These are phyloP conservation scores for Brotula barbata DNA, from an alignment of 2,797 vertebrate genomes.

Conservation along the genomic window DNA sequence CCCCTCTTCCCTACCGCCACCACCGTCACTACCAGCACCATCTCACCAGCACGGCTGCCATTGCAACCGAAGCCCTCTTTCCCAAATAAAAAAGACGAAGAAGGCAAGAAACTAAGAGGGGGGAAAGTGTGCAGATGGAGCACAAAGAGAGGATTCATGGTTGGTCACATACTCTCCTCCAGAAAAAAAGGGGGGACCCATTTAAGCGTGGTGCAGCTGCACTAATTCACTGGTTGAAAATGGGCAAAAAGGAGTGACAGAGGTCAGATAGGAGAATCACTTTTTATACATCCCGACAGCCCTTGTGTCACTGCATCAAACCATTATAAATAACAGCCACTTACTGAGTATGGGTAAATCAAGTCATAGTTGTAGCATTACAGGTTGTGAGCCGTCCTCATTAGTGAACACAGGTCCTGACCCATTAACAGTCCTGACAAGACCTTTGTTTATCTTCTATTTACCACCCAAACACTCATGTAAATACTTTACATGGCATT, in stretches of 20 bases:
- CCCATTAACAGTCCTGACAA: neutral
- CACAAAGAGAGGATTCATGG: constrained; percentile 86
- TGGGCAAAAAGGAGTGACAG: constrained; percentile 71
- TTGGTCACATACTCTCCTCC: constrained; percentile 70
- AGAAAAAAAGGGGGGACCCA: constrained; percentile 77
- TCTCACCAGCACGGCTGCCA: constrained; percentile 69
- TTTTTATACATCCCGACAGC: constrained; percentile 75
- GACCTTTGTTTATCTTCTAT: constrained; percentile 7
- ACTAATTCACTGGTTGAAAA: constrained; percentile 84
- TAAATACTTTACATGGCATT: constrained; percentile 7
- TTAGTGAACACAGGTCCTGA: neutral
- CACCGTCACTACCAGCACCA: constrained; percentile 65
- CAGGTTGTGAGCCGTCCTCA: neutral
- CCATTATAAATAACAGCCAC: constrained; percentile 27
- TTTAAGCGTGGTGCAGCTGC: constrained; percentile 86
- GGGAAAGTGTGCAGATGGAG: constrained; percentile 70
- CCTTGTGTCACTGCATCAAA: constrained; percentile 59
- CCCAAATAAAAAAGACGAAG: constrained; percentile 68
- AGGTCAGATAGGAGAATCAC: constrained; percentile 79
- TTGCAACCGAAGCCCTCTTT: constrained; percentile 69
- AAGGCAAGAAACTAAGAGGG: constrained; percentile 69
- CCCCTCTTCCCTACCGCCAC: constrained; percentile 47
- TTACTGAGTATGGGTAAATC: constrained; percentile 40
- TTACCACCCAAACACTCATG: neutral
- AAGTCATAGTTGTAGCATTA: neutral